phyloP scores from a whole-genome alignment of 1,140 invertebrate species.

The Trigoniulus corallinus region DNA sequence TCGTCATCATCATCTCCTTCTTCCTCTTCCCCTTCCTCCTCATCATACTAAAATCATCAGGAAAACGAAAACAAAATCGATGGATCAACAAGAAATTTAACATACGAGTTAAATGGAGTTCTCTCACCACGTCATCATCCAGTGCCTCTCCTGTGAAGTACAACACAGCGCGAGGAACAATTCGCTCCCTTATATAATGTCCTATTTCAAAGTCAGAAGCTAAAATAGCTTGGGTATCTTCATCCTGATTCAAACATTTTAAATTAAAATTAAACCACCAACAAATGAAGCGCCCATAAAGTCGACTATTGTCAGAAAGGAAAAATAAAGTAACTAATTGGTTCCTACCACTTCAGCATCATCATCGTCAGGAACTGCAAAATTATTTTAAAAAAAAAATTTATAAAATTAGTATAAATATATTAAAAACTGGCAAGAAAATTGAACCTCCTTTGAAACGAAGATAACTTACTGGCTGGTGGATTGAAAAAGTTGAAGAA shows the following conservation, averaged over 20 bases:
- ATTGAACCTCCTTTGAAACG: neutral
- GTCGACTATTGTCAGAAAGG: neutral
- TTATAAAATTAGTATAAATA: neutral
- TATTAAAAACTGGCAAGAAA: neutral
- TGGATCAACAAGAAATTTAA: neutral
- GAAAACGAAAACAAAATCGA: constrained; percentile 1
- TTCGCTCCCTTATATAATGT: constrained; percentile 86
- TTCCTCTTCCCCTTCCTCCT: neutral
- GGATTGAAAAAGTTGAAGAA: constrained; percentile 99
- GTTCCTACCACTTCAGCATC: constrained; percentile 16
- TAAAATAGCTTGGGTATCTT: constrained; percentile 54
- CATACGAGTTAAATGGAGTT: neutral
- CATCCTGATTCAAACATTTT: constrained; percentile 31
- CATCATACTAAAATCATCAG: neutral
- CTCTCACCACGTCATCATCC: constrained; percentile 6
- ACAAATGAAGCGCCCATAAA: neutral
- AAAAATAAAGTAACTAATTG: neutral
- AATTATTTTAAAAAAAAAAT: constrained; percentile 11
- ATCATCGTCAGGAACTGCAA: constrained; percentile 19
- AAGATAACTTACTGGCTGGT: constrained; percentile 43
- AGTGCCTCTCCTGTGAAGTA: constrained; percentile 59
- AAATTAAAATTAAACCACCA: neutral
- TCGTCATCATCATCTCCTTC: neutral
- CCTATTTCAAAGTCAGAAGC: constrained; percentile 93
- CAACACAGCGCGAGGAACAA: constrained; percentile 80